phyloP scores from a whole-genome alignment of 2,888 invertebrate species.

The Epirrhoe alternata region DNA sequence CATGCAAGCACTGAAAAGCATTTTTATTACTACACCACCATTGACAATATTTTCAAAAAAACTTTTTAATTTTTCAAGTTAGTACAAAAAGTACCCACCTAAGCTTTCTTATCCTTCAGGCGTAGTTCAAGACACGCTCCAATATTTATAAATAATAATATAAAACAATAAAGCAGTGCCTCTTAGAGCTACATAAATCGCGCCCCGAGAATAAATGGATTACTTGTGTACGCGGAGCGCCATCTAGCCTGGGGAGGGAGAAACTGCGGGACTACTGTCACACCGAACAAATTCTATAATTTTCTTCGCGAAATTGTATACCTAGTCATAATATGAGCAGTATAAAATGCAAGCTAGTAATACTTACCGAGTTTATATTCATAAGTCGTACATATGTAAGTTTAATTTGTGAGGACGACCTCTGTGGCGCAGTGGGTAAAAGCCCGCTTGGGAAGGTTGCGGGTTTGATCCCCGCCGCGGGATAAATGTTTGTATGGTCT shows the following conservation, averaged over 20 bases:
- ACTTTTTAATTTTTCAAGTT: conserved; percentile 1
- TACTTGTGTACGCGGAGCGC: conserved; percentile 81
- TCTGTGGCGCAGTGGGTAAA: too few relatives aligned
- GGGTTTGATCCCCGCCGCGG: too few relatives aligned
- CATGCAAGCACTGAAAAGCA: too few relatives aligned
- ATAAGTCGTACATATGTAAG: too few relatives aligned
- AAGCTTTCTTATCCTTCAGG: conserved; percentile 55
- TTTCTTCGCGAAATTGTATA: too few relatives aligned
- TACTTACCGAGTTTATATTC: too few relatives aligned
- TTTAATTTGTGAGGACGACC: too few relatives aligned
- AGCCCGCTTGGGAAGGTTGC: too few relatives aligned
- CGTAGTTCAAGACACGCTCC: conserved; percentile 61
- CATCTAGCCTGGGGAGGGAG: conserved; percentile 81
- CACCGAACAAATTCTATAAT: conserved; percentile 8
- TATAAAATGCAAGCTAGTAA: too few relatives aligned
- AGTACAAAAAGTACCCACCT: conserved; percentile 33
- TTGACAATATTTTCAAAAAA: not conserved
- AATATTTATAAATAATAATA: conserved; percentile 81
- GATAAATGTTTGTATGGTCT: too few relatives aligned
- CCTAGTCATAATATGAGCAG: too few relatives aligned
- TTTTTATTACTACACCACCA: too few relatives aligned
- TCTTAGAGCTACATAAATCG: conserved; percentile 81
- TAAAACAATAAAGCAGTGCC: conserved; percentile 78
- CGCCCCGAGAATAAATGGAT: conserved; percentile 85
- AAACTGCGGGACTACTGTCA: conserved; percentile 52